Conservation (phyloP, 2,888 invertebrate genomes). For the Phaonia tiefii region DNA sequence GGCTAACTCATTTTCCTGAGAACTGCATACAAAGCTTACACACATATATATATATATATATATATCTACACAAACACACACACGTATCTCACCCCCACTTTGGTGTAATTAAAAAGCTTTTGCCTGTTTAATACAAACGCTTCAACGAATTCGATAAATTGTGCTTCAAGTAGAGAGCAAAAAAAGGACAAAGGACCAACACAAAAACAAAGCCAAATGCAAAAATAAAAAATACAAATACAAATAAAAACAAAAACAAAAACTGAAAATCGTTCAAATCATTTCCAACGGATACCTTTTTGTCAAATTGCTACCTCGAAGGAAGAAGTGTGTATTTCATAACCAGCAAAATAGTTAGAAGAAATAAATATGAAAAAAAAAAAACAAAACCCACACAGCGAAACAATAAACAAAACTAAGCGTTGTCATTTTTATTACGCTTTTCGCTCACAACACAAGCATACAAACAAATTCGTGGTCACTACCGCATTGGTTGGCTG, state of each 20-base stretch:
- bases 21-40: conserved; percentile 39
- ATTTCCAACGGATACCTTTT: conserved; percentile 70
- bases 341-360: neutral
- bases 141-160: conserved; percentile 37
- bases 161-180: conserved; percentile 34
- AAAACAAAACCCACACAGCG: neutral
- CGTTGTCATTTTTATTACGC: conserved; percentile 55
- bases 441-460: conserved; percentile 29
- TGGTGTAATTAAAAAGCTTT: conserved; percentile 63
- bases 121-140: conserved; percentile 27
- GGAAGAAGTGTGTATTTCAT: conserved; percentile 60
- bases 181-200: conserved; percentile 22
- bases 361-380: too few relatives aligned
- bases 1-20: conserved; percentile 67
- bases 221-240: conserved; percentile 29
- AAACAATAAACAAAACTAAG: conserved; percentile 54
- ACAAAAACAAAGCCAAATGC: neutral
- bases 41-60: neutral
- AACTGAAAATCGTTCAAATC: conserved; percentile 58
- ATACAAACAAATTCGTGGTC: conserved; percentile 57
- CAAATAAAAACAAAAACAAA: conserved; percentile 61
- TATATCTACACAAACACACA: neutral
- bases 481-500: conserved; percentile 26
- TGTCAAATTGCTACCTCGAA: conserved; percentile 70
- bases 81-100: neutral